phyloP scores from a whole-genome alignment of 2,797 vertebrate species.

The Hypotaenidia philippensis region DNA sequence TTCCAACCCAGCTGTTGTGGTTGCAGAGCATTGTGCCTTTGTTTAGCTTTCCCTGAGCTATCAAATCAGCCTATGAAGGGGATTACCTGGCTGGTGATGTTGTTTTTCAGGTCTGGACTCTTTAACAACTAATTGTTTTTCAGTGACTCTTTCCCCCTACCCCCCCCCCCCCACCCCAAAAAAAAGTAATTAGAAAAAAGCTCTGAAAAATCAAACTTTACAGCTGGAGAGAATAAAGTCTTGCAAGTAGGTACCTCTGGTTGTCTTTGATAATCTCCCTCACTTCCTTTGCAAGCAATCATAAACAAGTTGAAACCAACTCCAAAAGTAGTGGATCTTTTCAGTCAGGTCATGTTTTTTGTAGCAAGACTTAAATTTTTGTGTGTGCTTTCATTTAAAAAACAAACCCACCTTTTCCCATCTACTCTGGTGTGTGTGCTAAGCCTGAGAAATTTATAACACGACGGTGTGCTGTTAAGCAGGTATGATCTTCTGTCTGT shows the following conservation, averaged over 20 bases:
- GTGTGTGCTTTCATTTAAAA: not conserved
- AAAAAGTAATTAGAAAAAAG: not conserved
- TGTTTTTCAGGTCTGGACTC: constrained; percentile 66
- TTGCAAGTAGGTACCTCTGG: not conserved
- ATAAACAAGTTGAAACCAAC: not conserved
- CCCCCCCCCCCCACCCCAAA: fast-evolving
- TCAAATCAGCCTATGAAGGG: constrained; percentile 73
- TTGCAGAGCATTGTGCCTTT: constrained; percentile 57
- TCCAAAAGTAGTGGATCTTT: not conserved
- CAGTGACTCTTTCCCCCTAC: not conserved
- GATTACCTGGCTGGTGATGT: constrained; percentile 70
- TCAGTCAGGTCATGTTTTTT: not conserved
- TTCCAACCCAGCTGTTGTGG: constrained; percentile 77
- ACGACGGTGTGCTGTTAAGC: not conserved
- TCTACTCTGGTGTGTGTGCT: not conserved
- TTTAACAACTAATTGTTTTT: constrained; percentile 40
- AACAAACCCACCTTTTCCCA: not conserved
- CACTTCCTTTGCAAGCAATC: not conserved
- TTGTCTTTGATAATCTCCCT: not conserved
- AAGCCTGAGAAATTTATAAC: not conserved
- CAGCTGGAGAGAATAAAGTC: not conserved
- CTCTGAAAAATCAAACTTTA: constrained; percentile 24
- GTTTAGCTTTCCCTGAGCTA: constrained; percentile 72
- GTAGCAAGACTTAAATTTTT: not conserved
- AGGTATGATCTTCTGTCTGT: constrained; percentile 11